phyloP scores from a whole-genome alignment of 2,113 vertebrate genomes.

The Gymnarchus niloticus region DNA sequence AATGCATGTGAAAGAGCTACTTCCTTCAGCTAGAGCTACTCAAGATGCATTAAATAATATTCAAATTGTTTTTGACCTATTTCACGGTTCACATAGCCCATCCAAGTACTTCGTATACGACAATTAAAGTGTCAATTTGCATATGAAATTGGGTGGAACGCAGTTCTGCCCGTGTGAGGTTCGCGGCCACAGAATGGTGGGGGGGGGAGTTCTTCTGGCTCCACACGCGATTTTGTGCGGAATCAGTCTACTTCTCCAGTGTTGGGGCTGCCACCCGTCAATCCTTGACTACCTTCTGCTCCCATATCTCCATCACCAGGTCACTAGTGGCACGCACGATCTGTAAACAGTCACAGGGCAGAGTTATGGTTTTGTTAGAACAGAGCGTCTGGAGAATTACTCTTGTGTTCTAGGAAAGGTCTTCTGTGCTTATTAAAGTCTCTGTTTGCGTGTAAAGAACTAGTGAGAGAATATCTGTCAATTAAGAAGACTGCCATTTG shows the following conservation, averaged over 20 bases:
- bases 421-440: background rate
- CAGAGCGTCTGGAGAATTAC: background rate
- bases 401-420: background rate
- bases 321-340: background rate
- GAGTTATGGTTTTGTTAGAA: background rate
- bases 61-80: conserved; percentile 17
- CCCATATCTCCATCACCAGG: background rate
- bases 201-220: background rate
- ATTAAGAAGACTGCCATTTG: background rate
- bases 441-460: background rate
- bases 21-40: background rate
- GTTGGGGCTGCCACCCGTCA: background rate
- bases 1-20: background rate
- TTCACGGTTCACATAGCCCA: conserved; percentile 18
- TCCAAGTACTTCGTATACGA: background rate
- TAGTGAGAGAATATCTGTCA: background rate
- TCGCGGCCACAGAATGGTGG: background rate
- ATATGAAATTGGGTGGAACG: conserved; percentile 26
- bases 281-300: background rate
- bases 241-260: background rate
- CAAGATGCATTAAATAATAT: conserved; percentile 7
- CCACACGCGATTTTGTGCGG: background rate
- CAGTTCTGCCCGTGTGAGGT: background rate
- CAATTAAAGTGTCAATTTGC: conserved; percentile 24
- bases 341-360: background rate